Percentiles rank a stretch among this genome's conserved stretches.
These are phyloP conservation scores for Homarus gammarus DNA, from an alignment of 2,888 invertebrate genomes.

Conservation along the genomic window DNA sequence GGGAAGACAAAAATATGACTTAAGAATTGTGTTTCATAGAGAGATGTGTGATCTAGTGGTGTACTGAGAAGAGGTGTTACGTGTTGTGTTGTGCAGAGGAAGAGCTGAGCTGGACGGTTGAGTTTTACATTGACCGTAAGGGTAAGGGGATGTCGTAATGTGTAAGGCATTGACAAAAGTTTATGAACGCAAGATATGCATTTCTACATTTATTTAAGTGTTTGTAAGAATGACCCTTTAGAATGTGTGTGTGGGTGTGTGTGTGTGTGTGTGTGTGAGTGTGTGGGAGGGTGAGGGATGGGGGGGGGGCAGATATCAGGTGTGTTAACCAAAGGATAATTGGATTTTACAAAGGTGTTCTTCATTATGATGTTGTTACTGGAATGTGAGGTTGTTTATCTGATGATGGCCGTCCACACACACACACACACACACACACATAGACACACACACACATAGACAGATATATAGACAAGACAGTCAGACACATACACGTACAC, in stretches of 20 bases:
- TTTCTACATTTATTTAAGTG: no score
- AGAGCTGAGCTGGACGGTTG: no score
- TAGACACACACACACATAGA: constrained; percentile 9
- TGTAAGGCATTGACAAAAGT: no score
- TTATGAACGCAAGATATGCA: no score
- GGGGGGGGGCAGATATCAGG: neutral
- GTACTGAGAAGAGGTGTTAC: no score
- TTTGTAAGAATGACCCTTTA: neutral
- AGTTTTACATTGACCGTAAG: no score
- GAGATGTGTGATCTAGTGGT: no score
- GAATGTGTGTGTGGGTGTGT: neutral
- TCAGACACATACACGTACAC: neutral
- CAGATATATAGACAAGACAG: neutral
- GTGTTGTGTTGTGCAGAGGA: no score
- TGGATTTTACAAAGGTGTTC: constrained; percentile 22
- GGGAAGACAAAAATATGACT: no score
- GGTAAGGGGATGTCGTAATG: no score
- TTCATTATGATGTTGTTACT: neutral
- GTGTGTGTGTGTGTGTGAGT: neutral
- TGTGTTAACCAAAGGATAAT: constrained; percentile 40
- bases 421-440: constrained; percentile 23
- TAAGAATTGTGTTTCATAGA: no score
- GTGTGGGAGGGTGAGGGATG: neutral
- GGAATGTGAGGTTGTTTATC: neutral
- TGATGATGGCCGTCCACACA: neutral